These are phyloP conservation scores for Cephus nigrinus DNA, from an alignment of 2,888 invertebrate species.

Conservation along the genomic window DNA sequence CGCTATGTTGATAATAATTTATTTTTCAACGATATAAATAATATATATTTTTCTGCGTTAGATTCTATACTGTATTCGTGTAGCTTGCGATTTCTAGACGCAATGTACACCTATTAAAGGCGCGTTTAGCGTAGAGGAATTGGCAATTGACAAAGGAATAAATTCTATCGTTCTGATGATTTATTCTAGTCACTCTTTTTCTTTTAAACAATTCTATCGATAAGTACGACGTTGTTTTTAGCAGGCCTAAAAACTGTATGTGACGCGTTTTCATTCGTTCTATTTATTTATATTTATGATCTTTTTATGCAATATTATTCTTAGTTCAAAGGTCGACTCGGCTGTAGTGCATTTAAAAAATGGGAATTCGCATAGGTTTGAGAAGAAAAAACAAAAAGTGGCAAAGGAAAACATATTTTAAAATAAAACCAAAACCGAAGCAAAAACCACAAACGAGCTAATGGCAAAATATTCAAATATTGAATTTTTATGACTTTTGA, in stretches of 20 bases:
- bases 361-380: not conserved
- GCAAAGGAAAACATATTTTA: not conserved
- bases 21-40: slow-evolving; percentile 40
- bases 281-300: not conserved
- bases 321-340: not conserved
- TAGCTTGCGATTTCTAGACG: not conserved
- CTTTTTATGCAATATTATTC: not conserved
- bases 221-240: slow-evolving; percentile 44
- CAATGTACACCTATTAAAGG: not conserved
- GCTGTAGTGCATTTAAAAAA: not conserved
- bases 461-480: not conserved
- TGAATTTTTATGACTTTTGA: not conserved
- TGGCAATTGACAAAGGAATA: slow-evolving; percentile 13
- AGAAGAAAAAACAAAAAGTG: not conserved
- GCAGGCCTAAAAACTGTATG: slow-evolving; percentile 54
- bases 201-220: not conserved
- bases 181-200: not conserved
- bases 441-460: not conserved
- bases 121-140: slow-evolving; percentile 7
- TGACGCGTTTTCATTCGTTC: not conserved
- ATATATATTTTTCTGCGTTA: slow-evolving; percentile 44
- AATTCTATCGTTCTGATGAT: not conserved
- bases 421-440: not conserved
- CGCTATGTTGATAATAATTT: slow-evolving; percentile 36
- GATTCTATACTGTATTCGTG: slow-evolving; percentile 23